Percentiles rank a stretch among this genome's conserved stretches.
Conservation (phyloP, 2,797 vertebrate species). For the Yasuhikotakia modesta region DNA sequence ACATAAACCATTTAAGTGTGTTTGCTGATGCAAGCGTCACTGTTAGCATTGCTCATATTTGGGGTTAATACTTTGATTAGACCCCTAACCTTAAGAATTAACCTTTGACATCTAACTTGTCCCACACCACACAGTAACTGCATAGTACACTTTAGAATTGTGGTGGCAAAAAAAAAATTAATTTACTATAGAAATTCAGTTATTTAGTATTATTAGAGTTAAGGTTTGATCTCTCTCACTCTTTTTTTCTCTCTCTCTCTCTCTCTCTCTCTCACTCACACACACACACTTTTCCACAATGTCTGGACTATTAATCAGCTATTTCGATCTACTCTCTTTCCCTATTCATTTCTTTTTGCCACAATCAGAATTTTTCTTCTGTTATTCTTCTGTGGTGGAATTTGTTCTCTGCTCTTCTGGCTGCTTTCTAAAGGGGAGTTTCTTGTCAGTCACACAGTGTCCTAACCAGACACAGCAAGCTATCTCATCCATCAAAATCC, state of each 20-base stretch:
- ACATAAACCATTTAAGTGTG: neutral
- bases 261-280: slow-evolving; percentile 15
- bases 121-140: neutral
- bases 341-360: slow-evolving; percentile 17
- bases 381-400: slow-evolving; percentile 55
- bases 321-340: slow-evolving; percentile 7
- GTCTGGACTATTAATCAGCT: slow-evolving; percentile 35
- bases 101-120: neutral
- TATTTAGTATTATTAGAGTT: neutral
- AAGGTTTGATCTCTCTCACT: neutral
- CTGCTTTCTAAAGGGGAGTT: slow-evolving; percentile 74
- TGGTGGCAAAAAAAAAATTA: no score
- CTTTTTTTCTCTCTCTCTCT: neutral
- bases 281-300: slow-evolving; percentile 25
- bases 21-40: neutral
- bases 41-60: neutral
- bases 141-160: no score
- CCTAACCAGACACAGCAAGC: neutral
- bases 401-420: slow-evolving; percentile 63
- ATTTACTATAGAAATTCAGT: no score
- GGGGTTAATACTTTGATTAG: neutral
- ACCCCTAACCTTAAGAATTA: neutral
- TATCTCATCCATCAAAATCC: neutral
- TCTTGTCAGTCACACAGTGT: slow-evolving; percentile 70
- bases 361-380: slow-evolving; percentile 31